Percentiles rank a stretch among this genome's conserved stretches.
Evolutionary conservation across 2,888 invertebrate genomes (phyloP).

Genomic region (Lochmaea capreae): DNA sequence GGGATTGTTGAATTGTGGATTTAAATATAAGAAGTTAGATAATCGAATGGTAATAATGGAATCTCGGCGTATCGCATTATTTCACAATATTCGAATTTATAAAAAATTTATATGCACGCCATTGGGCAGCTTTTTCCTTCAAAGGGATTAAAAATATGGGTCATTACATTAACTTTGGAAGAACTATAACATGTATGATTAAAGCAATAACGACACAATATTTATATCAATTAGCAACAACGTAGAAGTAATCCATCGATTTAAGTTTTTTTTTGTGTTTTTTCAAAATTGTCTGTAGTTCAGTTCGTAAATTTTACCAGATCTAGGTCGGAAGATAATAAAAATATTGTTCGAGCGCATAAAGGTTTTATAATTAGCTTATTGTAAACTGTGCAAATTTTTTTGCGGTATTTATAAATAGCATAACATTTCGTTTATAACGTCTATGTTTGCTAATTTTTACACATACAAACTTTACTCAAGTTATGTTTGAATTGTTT

Average conservation of each 20-base stretch:
- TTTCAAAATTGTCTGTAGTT: background rate
- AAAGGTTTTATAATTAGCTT: background rate
- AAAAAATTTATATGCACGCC: too few relatives aligned
- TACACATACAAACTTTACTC: background rate
- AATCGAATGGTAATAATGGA: too few relatives aligned
- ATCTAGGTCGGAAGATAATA: slow-evolving; percentile 17
- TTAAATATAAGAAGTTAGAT: too few relatives aligned
- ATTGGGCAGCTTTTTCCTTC: too few relatives aligned
- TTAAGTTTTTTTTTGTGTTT: background rate
- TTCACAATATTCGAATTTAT: too few relatives aligned
- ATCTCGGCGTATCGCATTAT: too few relatives aligned
- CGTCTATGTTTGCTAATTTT: background rate
- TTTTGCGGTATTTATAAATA: slow-evolving; percentile 1
- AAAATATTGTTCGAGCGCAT: background rate
- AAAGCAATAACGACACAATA: too few relatives aligned
- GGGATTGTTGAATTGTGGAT: too few relatives aligned
- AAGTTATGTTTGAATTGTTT: background rate
- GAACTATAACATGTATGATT: too few relatives aligned
- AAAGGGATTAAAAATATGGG: too few relatives aligned
- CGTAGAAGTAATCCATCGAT: background rate
- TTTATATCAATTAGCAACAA: background rate
- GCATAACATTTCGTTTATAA: background rate
- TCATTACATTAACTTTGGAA: too few relatives aligned
- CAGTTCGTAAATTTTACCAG: background rate
- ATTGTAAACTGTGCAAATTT: slow-evolving; percentile 11